phyloP scores from a whole-genome alignment of 1,140 invertebrate genomes.

The Sinonovacula constricta region DNA sequence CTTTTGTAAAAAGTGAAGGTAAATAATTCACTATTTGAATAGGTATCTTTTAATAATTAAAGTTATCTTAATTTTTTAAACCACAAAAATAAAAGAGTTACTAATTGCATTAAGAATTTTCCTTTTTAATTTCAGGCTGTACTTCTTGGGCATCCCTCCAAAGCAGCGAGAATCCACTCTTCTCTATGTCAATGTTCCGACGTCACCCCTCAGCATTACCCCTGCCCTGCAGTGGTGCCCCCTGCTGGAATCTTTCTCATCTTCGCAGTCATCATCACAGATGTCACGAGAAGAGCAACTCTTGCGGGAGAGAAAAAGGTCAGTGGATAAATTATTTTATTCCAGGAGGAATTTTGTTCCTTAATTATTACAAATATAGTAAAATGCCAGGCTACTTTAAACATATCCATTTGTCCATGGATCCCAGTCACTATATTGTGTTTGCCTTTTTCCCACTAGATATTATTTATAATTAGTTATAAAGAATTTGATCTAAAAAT shows the following conservation, averaged over 20 bases:
- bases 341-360: no score
- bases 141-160: constrained; percentile 91
- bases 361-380: no score
- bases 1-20: no score
- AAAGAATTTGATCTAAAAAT: no score
- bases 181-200: constrained; percentile 88
- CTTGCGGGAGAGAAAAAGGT: constrained; percentile 89
- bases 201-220: constrained; percentile 58
- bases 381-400: no score
- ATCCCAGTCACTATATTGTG: no score
- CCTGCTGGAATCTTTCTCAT: constrained; percentile 85
- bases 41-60: background rate
- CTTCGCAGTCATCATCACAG: constrained; percentile 78
- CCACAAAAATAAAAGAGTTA: background rate
- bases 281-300: constrained; percentile 91
- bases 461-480: no score
- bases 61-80: background rate
- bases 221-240: constrained; percentile 84
- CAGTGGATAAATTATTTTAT: no score
- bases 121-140: constrained; percentile 82
- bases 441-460: no score
- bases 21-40: no score
- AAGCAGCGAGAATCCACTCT: constrained; percentile 93
- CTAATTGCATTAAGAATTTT: no score
- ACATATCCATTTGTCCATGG: no score